A percentile compares a stretch with the other conserved stretches of the same genome.
phyloP scores from a whole-genome alignment of 1,140 invertebrate species.

The Gonioctena quinquepunctata region DNA sequence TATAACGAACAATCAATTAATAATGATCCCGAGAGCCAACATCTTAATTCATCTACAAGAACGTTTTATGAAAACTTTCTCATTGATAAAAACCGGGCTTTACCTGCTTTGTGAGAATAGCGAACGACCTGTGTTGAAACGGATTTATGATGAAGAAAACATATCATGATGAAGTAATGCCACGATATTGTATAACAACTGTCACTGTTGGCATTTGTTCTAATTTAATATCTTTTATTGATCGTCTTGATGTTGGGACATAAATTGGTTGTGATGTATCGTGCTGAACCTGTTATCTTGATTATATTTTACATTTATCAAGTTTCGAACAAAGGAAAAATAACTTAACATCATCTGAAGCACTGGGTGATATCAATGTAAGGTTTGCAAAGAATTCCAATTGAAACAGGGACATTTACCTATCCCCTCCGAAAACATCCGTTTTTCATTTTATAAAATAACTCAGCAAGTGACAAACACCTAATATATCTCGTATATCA shows the following conservation, averaged over 20 bases:
- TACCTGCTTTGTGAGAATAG: conserved; percentile 19
- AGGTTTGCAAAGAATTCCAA: too few species aligned
- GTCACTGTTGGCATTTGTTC: conserved; percentile 18
- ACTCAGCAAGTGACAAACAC: too few species aligned
- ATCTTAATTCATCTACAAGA: conserved; percentile 19
- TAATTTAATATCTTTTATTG: conserved; percentile 20
- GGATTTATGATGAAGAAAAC: conserved; percentile 4
- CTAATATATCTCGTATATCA: too few species aligned
- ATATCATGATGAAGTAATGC: not conserved
- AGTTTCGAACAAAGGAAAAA: not conserved
- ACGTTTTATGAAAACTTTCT: not conserved
- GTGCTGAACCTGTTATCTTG: not conserved
- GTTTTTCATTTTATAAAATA: too few species aligned
- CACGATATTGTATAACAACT: conserved; percentile 1
- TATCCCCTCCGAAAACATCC: too few species aligned
- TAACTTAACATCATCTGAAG: too few species aligned
- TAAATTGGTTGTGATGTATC: not conserved
- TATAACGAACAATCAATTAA: conserved; percentile 35
- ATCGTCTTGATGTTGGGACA: not conserved
- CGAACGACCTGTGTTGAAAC: not conserved
- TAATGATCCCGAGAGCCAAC: conserved; percentile 27
- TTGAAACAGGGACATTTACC: too few species aligned
- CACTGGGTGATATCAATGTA: too few species aligned
- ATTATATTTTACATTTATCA: not conserved
- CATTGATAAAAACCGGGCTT: not conserved